phyloP scores from a whole-genome alignment of 2,888 invertebrate genomes.

The Euplagia quadripunctaria region DNA sequence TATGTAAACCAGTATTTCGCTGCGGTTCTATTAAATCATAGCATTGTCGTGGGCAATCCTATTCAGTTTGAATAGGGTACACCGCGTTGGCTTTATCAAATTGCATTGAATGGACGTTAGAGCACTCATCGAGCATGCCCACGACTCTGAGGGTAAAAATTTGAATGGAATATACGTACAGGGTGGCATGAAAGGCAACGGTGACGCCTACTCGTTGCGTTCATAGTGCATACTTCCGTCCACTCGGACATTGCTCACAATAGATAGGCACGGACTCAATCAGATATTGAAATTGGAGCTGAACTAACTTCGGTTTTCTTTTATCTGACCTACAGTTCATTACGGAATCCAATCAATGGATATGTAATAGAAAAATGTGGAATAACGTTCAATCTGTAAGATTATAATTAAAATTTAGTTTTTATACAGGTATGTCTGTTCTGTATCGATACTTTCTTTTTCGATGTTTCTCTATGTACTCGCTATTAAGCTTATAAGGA shows the following conservation, averaged over 20 bases:
- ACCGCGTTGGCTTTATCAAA: conserved; percentile 83
- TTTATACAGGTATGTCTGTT: background rate
- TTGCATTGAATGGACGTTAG: conserved; percentile 84
- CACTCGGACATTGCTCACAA: conserved; percentile 78
- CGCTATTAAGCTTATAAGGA: background rate
- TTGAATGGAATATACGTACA: conserved; percentile 82
- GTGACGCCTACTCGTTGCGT: conserved; percentile 54
- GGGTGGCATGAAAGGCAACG: conserved; percentile 59
- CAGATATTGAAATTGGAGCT: conserved; percentile 83
- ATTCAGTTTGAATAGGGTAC: conserved; percentile 79
- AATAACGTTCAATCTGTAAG: background rate
- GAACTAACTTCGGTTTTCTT: conserved; percentile 66
- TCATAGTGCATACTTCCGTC: conserved; percentile 77
- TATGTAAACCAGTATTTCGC: conserved; percentile 65
- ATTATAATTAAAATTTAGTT: background rate
- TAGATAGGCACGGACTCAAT: conserved; percentile 74
- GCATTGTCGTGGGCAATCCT: conserved; percentile 81
- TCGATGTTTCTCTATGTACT: background rate
- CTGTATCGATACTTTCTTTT: background rate
- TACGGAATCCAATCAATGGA: conserved; percentile 49
- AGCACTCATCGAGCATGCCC: conserved; percentile 80
- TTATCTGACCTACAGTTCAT: conserved; percentile 52
- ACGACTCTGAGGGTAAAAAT: conserved; percentile 82
- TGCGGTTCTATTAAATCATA: conserved; percentile 79
- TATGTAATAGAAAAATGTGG: conserved; percentile 32